Evolutionary conservation across 2,113 vertebrate species (phyloP), one percentile per base, ranked within the genome.

Genomic region (Kryptolebias marmoratus): DNA sequence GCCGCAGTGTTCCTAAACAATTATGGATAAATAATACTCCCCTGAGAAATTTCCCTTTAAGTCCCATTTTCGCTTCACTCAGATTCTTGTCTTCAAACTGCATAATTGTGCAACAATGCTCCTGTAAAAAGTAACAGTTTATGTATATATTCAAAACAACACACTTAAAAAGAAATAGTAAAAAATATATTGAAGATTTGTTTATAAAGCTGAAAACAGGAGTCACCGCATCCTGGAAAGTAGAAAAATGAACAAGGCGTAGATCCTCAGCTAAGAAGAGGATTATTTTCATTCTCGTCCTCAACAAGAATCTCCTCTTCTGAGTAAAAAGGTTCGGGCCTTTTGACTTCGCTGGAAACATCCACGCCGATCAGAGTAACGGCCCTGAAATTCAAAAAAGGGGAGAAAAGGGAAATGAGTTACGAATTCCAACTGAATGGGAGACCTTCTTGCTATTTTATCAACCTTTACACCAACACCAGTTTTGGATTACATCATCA

Each of bases 301-400:
- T 84, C 80, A 16, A 22, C 30, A 11, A 61, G n/a, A 31, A 75
- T 74, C 10, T 80, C 77, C 18, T 91, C 85, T 14, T 22, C 85
- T 53, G 75, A 31, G 39, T 74, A 2, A 1, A 78, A 56, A 11
- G 42, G 44, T 22, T 91, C 91, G 3, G 63, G 57, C 27, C 71
- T 76, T 64, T 57, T 56, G 3, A 2, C 16, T 42, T 91, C 85
- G 15, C 59, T 54, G 16, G 32, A 1, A 31, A 87, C 84, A 48
- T 92, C 85, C 13, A 85, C 64, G 58, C 84, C 83, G 0, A 88
- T 64, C 36, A 89, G 2, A 18, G 61, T 39, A 71, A 94, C 62
- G 13, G 72, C 65, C 0, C 94, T 94, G 75, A 68, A 83, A 74
- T 9, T 44, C 13, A 42, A 5, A 2, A 49, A 45, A 75, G 60